Percentiles rank a stretch among this genome's conserved stretches.
phyloP scores from a whole-genome alignment of 1,140 invertebrate genomes.

The Heterodera carotae region DNA sequence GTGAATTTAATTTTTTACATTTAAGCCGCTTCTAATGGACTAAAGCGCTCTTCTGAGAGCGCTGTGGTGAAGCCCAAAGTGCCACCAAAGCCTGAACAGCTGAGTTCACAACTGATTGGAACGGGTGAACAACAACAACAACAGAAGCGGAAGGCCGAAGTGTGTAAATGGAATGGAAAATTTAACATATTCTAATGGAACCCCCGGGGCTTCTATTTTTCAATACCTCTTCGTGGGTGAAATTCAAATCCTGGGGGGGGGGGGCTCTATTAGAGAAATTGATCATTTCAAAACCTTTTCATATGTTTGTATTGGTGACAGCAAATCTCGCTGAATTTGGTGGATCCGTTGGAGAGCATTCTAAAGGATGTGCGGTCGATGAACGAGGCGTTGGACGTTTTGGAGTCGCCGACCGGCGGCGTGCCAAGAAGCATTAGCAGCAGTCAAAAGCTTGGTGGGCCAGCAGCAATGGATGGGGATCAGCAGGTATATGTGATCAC shows the following conservation, averaged over 20 bases:
- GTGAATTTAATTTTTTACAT: not conserved
- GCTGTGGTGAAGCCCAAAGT: slow-evolving; percentile 33
- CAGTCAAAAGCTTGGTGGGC: not conserved
- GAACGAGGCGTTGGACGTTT: slow-evolving; percentile 20
- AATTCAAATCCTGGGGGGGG: too few relatives aligned
- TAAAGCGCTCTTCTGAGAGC: slow-evolving; percentile 10
- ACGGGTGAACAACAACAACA: not conserved
- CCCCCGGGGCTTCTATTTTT: too few relatives aligned
- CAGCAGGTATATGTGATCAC: not conserved
- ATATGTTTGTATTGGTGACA: too few relatives aligned
- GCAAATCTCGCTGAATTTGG: slow-evolving; percentile 14
- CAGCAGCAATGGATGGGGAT: not conserved
- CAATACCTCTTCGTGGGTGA: too few relatives aligned
- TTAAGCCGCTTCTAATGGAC: not conserved
- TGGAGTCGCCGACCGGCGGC: slow-evolving; percentile 7
- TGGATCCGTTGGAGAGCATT: slow-evolving; percentile 49
- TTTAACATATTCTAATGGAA: too few relatives aligned
- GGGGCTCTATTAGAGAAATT: too few relatives aligned
- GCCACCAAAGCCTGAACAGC: slow-evolving; percentile 54
- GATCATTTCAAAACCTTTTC: too few relatives aligned
- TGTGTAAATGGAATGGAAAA: not conserved
- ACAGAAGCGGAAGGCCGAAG: slow-evolving; percentile 4
- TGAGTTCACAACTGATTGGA: slow-evolving; percentile 1
- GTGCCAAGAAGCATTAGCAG: not conserved
- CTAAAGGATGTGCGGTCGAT: slow-evolving; percentile 42